Evolutionary conservation across 2,888 invertebrate species (phyloP), one percentile per base, ranked within the genome.

Genomic region (Cecidostiba fungosa): DNA sequence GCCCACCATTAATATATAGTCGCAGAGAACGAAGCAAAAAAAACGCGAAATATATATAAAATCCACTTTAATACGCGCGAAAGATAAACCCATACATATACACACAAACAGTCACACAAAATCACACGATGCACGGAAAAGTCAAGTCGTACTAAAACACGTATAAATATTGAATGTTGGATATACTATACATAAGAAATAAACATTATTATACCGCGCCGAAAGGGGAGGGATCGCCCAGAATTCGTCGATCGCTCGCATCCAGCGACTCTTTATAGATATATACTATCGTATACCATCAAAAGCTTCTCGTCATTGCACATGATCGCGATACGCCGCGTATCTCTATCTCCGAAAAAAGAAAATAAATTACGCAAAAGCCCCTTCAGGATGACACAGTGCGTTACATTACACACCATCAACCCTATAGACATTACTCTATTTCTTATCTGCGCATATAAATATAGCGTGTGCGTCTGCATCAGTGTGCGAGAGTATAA

Each of bases 101-200:
- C 29, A 29, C 32, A 23, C 29, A 59, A n/a, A 23, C n/a, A 43
- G 26, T n/a, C 26, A 73, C 43, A 43, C 47, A 26, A 26, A 43
- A 4, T 50, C 43, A 50, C 54, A 39, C 74, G 66, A 23, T 70
- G 77, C 76, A 81, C 69, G 59, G 70, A 77, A 80, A 85, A 43
- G 77, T 77, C 70, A 80, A 81, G 72, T 81, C 80, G 77, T 88
- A 88, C 89, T 89, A 89, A 89, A 43, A 43, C 85, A 90, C 88
- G 90, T 90, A 91, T 90, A 89, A 89, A 90, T 91, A 91, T 90
- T 90, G 90, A 90, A 90, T 91, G 90, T 91, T 90, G 90, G 89
- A 89, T 90, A 90, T 91, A 89, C 89, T 89, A 54, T 66, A 89
- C 86, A 88, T 89, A 89, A 89, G 88, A 88, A 89, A 43, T 87